These are phyloP conservation scores for Pelodytes ibericus DNA, from an alignment of 2,797 vertebrate species.

Conservation along the genomic window DNA sequence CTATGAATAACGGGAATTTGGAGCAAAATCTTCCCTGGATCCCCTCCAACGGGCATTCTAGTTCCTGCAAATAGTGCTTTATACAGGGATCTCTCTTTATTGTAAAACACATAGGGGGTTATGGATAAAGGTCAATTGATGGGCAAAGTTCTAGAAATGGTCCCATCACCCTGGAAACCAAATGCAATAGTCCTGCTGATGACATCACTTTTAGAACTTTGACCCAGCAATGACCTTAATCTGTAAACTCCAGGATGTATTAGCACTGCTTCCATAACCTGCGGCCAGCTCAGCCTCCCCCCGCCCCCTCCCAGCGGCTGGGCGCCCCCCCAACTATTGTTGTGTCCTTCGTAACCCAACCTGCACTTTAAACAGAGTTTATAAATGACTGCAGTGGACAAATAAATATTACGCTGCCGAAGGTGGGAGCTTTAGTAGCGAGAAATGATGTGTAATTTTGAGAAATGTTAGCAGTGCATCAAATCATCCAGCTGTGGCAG, in stretches of 20 bases:
- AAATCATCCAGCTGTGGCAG: neutral
- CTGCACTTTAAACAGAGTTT: constrained; percentile 50
- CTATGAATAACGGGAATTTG: neutral
- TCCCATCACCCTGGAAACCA: too few relatives aligned
- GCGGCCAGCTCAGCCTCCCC: neutral
- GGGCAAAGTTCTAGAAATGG: too few relatives aligned
- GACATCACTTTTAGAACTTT: too few relatives aligned
- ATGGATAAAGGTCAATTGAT: too few relatives aligned
- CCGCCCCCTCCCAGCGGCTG: too few relatives aligned
- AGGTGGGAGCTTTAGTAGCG: constrained; percentile 42
- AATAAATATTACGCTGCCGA: constrained; percentile 24
- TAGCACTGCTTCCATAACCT: neutral
- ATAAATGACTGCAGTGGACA: neutral
- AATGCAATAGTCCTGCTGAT: too few relatives aligned
- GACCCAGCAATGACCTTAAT: neutral
- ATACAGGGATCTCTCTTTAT: neutral
- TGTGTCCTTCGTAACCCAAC: constrained; percentile 2
- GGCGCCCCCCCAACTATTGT: too few relatives aligned
- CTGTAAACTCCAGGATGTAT: neutral
- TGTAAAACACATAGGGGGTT: neutral
- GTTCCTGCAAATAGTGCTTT: neutral
- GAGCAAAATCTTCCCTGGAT: neutral
- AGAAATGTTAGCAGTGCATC: constrained; percentile 45
- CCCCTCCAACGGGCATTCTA: neutral
- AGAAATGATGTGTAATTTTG: constrained; percentile 42